Base-by-base conservation (phyloP, 2,113 vertebrate species). In the Numenius arquata region DNA sequence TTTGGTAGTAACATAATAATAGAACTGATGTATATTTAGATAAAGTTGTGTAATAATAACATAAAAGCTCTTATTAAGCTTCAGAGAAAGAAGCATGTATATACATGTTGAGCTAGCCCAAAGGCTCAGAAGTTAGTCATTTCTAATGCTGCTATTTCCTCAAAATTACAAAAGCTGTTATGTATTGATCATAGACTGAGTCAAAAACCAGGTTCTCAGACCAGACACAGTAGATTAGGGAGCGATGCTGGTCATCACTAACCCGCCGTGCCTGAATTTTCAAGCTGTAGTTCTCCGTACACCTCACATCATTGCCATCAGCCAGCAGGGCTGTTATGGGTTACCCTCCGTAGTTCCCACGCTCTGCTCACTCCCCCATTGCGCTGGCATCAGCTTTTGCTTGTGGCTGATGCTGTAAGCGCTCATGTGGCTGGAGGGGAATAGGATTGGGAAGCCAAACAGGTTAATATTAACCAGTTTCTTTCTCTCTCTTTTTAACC, bases 11-110 rank as follows among this genome's bases (percentile, higher is more conserved):
- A 94, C 40, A 30, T 40, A 89, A 61, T 59, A 84, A 47, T n/a
- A 90, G 80, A 93, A 40, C 10, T 40, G 53, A 61, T 34, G 36
- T 38, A 89, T 93, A 95, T 95, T 77, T 81, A 92, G 92, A 84
- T 75, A 83, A 59, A 53, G 68, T 61, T n/a, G 11, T 79, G 25
- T 91, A 72, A 95, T 95, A 97, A 91, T 63, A n/a, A 82, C 16
- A 13, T 65, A 58, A 90, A 96, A 71, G 8, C 70, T 94, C 74
- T 92, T 82, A 29, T 19, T 75, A 85, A 89, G 8, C 19, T 95
- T 89, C 92, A 65, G 84, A 41, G 12, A 67, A 95, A 89, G 70
- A 84, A 91, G 38, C 72, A 48, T 70, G 43, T 88, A 19, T 41
- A 66, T 62, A 53, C 21, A 61, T 12, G 13, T 75, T 66, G 48